Base-by-base conservation (phyloP, 1,140 invertebrate species). In the Zaprionus lachaisei region DNA sequence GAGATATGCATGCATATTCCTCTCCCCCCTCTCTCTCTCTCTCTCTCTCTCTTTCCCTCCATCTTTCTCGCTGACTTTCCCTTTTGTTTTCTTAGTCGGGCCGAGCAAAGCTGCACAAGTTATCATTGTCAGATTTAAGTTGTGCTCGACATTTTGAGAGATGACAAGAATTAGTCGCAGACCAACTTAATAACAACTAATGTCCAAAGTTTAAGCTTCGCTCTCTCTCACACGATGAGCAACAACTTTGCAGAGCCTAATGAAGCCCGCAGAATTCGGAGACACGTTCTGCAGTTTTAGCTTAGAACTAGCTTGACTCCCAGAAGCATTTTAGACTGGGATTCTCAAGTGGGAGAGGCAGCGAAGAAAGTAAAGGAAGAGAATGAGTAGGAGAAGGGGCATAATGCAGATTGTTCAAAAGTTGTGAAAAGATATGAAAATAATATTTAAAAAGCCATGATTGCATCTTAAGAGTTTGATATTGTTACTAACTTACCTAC, bases 61-160 rank as follows among this genome's bases (percentile, higher is more conserved):
- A 2, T 9, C 41, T 44, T 15, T 34, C 28, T 22, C 51, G 31
- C 12, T 47, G 79, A 90, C 84, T 90, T 79, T 89, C 79, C 65
- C 69, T 81, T 79, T 81, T 72, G 51, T 68, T 77, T 65, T 67
- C 56, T 56, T 54, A 28, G 47, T 49, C 56, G 22, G 63, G 63
- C 70, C 69, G 47, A 51, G 56, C 28, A 31, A 60, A 60, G 24
- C 55, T 68, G 28, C 72, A 47, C 49, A 72, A 77, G 70, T 77
- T 73, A 68, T 73, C 70, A 77, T 73, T 68, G 75, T 66, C 70
- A 68, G 70, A 47, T 77, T 77, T 67, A 12, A 55, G 62, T 67
- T 72, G 49, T 47, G 65, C 68, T 57, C 17, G 5, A n/a, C 31
- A 72, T 60, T 60, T 54, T 77, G 57, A 77, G 57, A 68, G 75